Percentiles rank a stretch among this genome's conserved stretches.
Evolutionary conservation across 1,140 invertebrate genomes (phyloP).

Genomic region (Oscheius sp.): DNA sequence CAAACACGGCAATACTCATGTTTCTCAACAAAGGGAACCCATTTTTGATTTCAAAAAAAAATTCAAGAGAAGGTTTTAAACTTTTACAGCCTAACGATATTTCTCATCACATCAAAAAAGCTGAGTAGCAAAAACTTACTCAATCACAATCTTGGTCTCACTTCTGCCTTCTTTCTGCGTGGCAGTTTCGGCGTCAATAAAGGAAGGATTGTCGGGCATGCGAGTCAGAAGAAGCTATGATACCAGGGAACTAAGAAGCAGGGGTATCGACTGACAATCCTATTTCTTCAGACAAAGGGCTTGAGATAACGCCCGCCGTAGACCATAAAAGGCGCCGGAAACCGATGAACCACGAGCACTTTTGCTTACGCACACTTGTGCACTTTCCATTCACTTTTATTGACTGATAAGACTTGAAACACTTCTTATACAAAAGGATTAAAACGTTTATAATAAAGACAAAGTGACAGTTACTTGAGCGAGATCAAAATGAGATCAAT

Average conservation of each 20-base stretch:
- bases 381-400: neutral
- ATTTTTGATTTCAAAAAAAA: too few species aligned
- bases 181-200: neutral
- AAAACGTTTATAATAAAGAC: too few species aligned
- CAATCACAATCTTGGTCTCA: conserved; percentile 18
- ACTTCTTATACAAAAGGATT: neutral
- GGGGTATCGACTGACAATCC: neutral
- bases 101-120: neutral
- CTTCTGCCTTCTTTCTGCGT: neutral
- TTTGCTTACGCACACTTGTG: too few species aligned
- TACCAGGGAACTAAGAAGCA: neutral
- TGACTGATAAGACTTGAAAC: neutral
- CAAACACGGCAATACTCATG: too few species aligned
- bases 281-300: conserved; percentile 6
- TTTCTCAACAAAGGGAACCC: neutral
- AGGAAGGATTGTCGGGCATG: neutral
- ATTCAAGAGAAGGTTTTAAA: too few species aligned
- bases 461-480: too few species aligned
- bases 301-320: too few species aligned
- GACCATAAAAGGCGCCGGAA: too few species aligned
- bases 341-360: too few species aligned
- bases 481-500: neutral
- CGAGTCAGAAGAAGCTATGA: neutral
- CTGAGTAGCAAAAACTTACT: neutral
- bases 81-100: too few species aligned